Base-by-base conservation (phyloP, 1,140 invertebrate genomes). In the Ditylenchus dipsaci region DNA sequence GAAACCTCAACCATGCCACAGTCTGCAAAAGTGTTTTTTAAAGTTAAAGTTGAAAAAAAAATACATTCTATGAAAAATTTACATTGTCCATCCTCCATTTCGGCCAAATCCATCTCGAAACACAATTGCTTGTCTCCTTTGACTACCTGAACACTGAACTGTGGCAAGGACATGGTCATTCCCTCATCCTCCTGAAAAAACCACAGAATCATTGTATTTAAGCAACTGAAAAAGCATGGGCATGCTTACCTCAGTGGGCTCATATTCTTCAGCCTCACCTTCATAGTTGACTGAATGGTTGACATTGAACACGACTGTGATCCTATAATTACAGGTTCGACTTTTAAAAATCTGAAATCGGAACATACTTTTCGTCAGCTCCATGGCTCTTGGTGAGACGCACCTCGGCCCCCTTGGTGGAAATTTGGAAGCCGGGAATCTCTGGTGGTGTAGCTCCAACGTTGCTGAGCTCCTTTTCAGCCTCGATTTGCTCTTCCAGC, bases 261-360 rank as follows among this genome's bases (percentile, higher is more conserved):
- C 65, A 38, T 64, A 56, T 23, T 76, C 65, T 1, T 69, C 70
- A n/a, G n/a, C n/a, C 30, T 75, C 76, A 17, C 83, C 82, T 11
- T 76, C 79, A 29, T 77, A 71, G 42, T 79, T 74, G n/a, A 82
- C 80, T 15, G 75, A 75, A 42, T 83, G 79, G 53, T 81, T 82
- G n/a, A 82, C 81, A 59, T 83, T 82, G 66, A 82, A 78, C 11
- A 72, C 59, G 11, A 83, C 81, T 1, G 68, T 27, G 71, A 82
- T 82, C 27, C 77, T 79, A 47, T 76, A 75, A 58, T 0, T 15
- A 13, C 43, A 45, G 47, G 33, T 38, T 11, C 47, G 19, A n/a
- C 15, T 30, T 57, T 3, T 38, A 38, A 38, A 70, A 43, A 73
- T 11, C 9, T 19, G 9, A 9, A 47, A 59, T 38, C 58, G 0